Evolutionary conservation across 2,113 vertebrate genomes (phyloP), one percentile per base, ranked within the genome.

Genomic region (Coturnix japonica): DNA sequence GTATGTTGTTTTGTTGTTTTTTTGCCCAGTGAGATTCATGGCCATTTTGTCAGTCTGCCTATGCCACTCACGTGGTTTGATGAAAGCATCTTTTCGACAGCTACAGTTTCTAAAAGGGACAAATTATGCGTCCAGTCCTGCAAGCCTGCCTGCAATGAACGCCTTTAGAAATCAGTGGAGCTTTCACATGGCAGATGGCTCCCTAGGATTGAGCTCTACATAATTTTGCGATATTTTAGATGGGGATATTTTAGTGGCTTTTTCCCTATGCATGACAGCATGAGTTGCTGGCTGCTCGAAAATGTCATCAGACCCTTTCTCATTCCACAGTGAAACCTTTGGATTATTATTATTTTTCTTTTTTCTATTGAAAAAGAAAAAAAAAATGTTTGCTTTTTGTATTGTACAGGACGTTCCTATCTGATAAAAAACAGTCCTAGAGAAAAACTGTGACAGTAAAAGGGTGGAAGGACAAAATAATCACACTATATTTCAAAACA

Each of bases 101-200:
- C 81, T 89, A 87, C 56, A 28, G 47, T 79, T 96, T 93, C 74
- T 93, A 87, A 91, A 92, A 94, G 69, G 94, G 94, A 74, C 75
- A 92, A 92, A 92, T 94, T 95, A 96, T 93, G 87, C 69, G 81
- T 91, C 89, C 95, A 85, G 91, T 96, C 86, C 84, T 93, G 89
- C 91, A 87, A 96, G 74, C 81, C 67, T 87, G 89, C 37, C 64
- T 92, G 84, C 56, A 74, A 66, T 53, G 84, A 93, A 47, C 0
- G 87, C 28, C 91, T 93, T 85, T 60, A 82, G 94, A 92, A 93
- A 96, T 87, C 92, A 93, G 84, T 89, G 78, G 67, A 92, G 91
- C 89, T 96, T 93, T 94, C 94, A 92, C 87, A 94, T 95, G 92
- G 95, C 96, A 96, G 95, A 96, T 96, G 94, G 96, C 72, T 96